These are phyloP conservation scores for Mobula hypostoma DNA, from an alignment of 2,113 vertebrate species.

Conservation along the genomic window DNA sequence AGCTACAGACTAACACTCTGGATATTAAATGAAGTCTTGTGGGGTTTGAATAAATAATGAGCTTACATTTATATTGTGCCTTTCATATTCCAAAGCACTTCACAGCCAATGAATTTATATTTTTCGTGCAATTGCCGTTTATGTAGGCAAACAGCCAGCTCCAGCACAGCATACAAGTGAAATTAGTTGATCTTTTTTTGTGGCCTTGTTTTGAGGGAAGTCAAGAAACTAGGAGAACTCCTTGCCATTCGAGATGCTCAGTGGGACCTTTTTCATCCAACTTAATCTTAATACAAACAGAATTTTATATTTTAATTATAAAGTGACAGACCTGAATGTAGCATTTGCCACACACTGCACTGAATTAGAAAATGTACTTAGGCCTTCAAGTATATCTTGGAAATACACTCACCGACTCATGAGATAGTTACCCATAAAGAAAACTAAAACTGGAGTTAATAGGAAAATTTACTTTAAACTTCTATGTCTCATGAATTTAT, in stretches of 20 bases:
- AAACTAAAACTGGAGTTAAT: background rate
- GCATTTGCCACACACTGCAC: background rate
- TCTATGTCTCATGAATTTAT: background rate
- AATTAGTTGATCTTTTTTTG: background rate
- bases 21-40: background rate
- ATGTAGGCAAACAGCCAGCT: background rate
- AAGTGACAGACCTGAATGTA: background rate
- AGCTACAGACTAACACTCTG: background rate
- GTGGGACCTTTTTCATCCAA: background rate
- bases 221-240: background rate
- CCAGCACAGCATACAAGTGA: background rate
- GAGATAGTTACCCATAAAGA: background rate
- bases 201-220: background rate
- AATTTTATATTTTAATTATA: background rate
- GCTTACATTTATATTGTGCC: background rate
- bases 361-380: background rate
- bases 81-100: constrained; percentile 6
- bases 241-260: background rate
- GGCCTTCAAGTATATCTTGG: background rate
- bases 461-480: background rate
- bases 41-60: constrained; percentile 10
- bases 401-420: background rate
- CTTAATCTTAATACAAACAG: background rate
- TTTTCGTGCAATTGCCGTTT: background rate
- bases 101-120: background rate